phyloP scores from a whole-genome alignment of 2,888 invertebrate species.

The Trichopria drosophilae region DNA sequence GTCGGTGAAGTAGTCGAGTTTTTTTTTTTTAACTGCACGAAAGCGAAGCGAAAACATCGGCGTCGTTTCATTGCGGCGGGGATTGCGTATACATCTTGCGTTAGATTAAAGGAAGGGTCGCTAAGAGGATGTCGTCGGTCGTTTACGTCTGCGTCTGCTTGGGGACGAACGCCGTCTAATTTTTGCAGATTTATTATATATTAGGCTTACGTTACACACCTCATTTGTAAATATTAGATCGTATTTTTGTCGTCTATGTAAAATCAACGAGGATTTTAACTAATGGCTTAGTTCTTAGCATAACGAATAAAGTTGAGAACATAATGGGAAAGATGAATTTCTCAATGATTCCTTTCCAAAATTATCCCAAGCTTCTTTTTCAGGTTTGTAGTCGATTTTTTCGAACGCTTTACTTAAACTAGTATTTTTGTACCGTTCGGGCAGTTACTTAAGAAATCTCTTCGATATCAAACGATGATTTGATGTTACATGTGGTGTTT shows the following conservation, averaged over 20 bases:
- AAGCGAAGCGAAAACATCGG: constrained; percentile 2
- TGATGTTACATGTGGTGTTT: no score
- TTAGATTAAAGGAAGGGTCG: constrained; percentile 5
- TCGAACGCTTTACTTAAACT: no score
- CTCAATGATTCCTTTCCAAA: neutral
- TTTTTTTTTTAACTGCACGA: neutral
- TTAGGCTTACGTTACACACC: constrained; percentile 55
- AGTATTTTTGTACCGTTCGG: no score
- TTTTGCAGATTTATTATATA: constrained; percentile 38
- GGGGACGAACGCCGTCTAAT: constrained; percentile 35
- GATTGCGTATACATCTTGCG: neutral
- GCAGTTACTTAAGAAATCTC: no score
- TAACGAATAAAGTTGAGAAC: constrained; percentile 50
- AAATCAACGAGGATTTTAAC: constrained; percentile 56
- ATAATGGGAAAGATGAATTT: constrained; percentile 40
- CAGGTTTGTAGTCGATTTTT: no score
- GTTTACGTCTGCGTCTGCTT: constrained; percentile 24
- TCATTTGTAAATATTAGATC: constrained; percentile 58
- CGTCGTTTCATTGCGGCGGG: neutral
- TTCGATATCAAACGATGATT: no score
- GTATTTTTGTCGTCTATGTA: constrained; percentile 57
- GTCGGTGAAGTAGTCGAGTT: neutral
- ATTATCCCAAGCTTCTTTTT: no score
- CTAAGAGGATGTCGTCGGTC: no score
- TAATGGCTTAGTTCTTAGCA: constrained; percentile 55